Percentiles rank a stretch among this genome's conserved stretches.
These are phyloP conservation scores for Rotaria sp. DNA, from an alignment of 2,888 invertebrate genomes.

Conservation along the genomic window DNA sequence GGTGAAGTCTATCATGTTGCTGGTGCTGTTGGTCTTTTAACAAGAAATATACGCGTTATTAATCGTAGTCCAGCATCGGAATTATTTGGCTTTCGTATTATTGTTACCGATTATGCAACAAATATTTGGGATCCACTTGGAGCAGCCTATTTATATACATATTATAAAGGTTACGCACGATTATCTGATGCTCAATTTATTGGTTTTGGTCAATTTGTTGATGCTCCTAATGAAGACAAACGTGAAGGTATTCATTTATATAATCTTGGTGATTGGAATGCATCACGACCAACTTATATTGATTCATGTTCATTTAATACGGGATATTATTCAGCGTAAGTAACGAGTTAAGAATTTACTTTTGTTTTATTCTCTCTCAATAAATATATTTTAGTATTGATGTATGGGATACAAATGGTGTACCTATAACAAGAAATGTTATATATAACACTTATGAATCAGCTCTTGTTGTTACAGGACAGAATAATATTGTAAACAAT, in stretches of 20 bases:
- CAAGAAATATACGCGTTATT: conserved; percentile 34
- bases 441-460: conserved; percentile 46
- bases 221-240: no score
- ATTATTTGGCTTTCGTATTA: conserved; percentile 47
- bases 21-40: conserved; percentile 35
- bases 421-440: conserved; percentile 47
- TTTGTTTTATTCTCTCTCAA: no score
- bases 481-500: conserved; percentile 41
- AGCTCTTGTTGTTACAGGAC: conserved; percentile 44
- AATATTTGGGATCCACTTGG: conserved; percentile 20
- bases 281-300: conserved; percentile 45
- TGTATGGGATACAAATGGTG: conserved; percentile 44
- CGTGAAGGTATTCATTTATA: conserved; percentile 47
- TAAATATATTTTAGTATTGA: conserved; percentile 44
- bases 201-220: no score
- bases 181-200: no score
- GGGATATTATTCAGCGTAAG: conserved; percentile 45
- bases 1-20: conserved; percentile 32
- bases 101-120: conserved; percentile 45
- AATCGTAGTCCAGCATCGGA: conserved; percentile 30
- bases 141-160: neutral
- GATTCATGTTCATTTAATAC: conserved; percentile 46
- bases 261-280: conserved; percentile 44
- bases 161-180: no score
- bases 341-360: no score